A percentile compares a stretch with the other conserved stretches of the same genome.
phyloP scores from a whole-genome alignment of 2,888 invertebrate genomes.

The Thereva nobilitata region DNA sequence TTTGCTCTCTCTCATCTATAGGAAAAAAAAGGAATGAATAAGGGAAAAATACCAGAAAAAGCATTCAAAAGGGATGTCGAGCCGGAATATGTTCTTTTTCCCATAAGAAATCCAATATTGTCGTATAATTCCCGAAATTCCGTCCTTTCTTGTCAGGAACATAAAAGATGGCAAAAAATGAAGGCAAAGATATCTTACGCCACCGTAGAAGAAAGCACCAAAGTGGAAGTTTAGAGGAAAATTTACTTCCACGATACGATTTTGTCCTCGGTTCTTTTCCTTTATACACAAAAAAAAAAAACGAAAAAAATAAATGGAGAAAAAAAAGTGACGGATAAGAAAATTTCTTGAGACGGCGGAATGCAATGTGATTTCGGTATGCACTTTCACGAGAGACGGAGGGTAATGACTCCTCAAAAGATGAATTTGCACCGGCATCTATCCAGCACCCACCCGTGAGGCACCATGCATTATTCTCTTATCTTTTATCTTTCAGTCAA shows the following conservation, averaged over 20 bases:
- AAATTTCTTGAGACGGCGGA: conserved; percentile 16
- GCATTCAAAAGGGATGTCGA: conserved; percentile 36
- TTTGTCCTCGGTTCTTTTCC: conserved; percentile 8
- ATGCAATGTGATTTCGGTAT: conserved; percentile 23
- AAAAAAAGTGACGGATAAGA: conserved; percentile 19
- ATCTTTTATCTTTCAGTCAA: no score
- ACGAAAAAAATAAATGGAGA: no score
- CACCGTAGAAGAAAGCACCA: conserved; percentile 26
- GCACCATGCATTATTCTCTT: no score
- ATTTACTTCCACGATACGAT: conserved; percentile 36
- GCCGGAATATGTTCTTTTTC: conserved; percentile 38
- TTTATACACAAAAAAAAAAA: background rate
- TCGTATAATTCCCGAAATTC: conserved; percentile 41
- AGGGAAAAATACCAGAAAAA: conserved; percentile 32
- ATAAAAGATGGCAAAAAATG: conserved; percentile 31
- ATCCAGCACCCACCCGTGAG: no score
- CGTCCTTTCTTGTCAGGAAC: conserved; percentile 35
- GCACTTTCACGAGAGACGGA: conserved; percentile 16
- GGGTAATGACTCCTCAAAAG: background rate
- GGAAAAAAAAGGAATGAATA: conserved; percentile 15
- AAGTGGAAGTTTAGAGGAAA: conserved; percentile 32
- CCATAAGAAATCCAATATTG: conserved; percentile 41
- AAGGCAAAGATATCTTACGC: conserved; percentile 27
- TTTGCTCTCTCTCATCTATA: background rate
- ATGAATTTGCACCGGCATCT: background rate